phyloP scores from a whole-genome alignment of 2,888 invertebrate genomes.

The Acleris holmiana region DNA sequence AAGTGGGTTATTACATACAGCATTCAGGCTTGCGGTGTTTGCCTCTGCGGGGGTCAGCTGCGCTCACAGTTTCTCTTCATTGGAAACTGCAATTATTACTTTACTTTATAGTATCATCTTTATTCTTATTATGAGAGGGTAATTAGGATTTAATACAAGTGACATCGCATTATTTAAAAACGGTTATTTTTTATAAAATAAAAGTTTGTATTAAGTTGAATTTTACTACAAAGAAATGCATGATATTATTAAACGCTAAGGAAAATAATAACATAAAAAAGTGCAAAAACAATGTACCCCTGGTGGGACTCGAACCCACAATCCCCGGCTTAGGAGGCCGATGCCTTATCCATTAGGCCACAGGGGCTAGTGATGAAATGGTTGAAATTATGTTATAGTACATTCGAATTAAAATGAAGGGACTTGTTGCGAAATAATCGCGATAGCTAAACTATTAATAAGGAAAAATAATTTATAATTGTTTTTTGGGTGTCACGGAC shows the following conservation, averaged over 20 bases:
- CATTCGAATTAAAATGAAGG: neutral
- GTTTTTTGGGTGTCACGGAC: too few species aligned
- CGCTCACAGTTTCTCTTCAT: conserved; percentile 40
- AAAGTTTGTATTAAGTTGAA: too few species aligned
- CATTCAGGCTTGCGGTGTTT: conserved; percentile 79
- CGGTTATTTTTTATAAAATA: too few species aligned
- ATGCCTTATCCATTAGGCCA: conserved; percentile 92
- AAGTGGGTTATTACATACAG: conserved; percentile 83
- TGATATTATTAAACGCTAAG: too few species aligned
- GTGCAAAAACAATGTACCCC: conserved; percentile 75
- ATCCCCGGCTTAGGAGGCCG: conserved; percentile 91
- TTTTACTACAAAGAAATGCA: too few species aligned
- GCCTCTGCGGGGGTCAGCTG: conserved; percentile 60
- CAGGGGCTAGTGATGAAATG: conserved; percentile 76
- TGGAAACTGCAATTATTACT: conserved; percentile 48
- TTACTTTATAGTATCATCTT: conserved; percentile 50
- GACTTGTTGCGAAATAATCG: neutral
- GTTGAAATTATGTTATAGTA: conserved; percentile 39
- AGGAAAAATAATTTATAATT: too few species aligned
- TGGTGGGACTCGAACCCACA: conserved; percentile 91
- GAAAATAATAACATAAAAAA: too few species aligned
- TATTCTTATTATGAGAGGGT: conserved; percentile 15
- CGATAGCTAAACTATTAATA: too few species aligned
- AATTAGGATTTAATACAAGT: neutral
- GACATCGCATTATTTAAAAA: too few species aligned